A percentile compares a stretch with the other conserved stretches of the same genome.
Evolutionary conservation across 2,888 invertebrate genomes (phyloP).

Genomic region (Sepiola atlantica): DNA sequence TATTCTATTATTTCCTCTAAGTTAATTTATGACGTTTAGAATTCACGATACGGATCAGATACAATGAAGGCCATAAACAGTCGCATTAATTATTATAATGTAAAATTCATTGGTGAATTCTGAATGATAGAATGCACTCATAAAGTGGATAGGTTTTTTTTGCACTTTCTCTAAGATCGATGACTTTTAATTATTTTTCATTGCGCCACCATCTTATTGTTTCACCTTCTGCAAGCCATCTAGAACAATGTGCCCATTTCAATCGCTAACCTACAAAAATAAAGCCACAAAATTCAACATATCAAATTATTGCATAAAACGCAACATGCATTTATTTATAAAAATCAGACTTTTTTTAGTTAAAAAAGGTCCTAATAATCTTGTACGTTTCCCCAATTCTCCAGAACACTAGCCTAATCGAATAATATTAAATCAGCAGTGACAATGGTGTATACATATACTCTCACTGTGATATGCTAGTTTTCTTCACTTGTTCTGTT

Average conservation of each 20-base stretch:
- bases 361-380: too few species aligned
- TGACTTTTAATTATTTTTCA: background rate
- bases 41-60: too few species aligned
- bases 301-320: background rate
- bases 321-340: too few species aligned
- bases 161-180: background rate
- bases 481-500: too few species aligned
- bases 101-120: background rate
- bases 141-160: background rate
- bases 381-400: too few species aligned
- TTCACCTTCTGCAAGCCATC: background rate
- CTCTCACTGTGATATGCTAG: too few species aligned
- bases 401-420: too few species aligned
- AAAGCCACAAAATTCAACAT: background rate
- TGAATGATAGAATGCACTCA: background rate
- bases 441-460: too few species aligned
- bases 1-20: too few species aligned
- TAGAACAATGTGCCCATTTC: background rate
- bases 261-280: background rate
- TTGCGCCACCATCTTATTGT: background rate
- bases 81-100: background rate
- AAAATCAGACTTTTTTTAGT: too few species aligned
- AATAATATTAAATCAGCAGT: too few species aligned
- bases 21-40: too few species aligned
- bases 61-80: background rate